Conservation (phyloP, 2,888 invertebrate genomes). For the Deroplatys truncata region DNA sequence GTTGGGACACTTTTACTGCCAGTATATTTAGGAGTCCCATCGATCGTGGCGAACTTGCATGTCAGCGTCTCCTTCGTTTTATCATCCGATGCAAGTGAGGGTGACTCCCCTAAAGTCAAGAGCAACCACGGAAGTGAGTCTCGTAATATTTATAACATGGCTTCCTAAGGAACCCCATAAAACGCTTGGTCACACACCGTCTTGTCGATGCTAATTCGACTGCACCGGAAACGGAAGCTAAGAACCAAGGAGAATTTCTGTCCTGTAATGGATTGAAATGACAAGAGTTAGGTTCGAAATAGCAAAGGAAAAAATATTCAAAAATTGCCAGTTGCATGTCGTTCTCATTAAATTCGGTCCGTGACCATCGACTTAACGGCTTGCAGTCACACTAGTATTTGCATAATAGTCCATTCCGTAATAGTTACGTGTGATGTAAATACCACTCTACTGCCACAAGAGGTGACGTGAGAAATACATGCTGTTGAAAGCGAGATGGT, state of each 20-base stretch:
- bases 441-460: too few relatives aligned
- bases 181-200: not conserved
- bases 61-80: not conserved
- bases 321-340: too few relatives aligned
- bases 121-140: not conserved
- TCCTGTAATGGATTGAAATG: too few relatives aligned
- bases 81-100: not conserved
- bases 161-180: not conserved
- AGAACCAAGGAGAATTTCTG: not conserved
- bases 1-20: not conserved
- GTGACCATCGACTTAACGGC: too few relatives aligned
- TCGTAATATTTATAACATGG: not conserved
- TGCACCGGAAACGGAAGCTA: not conserved
- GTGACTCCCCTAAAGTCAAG: not conserved
- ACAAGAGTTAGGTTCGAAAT: too few relatives aligned
- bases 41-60: not conserved
- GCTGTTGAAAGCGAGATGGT: too few relatives aligned
- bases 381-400: too few relatives aligned
- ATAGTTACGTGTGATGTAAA: too few relatives aligned
- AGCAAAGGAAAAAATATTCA: too few relatives aligned
- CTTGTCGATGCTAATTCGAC: not conserved
- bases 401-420: too few relatives aligned
- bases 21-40: not conserved
- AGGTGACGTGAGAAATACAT: too few relatives aligned
- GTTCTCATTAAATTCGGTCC: too few relatives aligned